Conservation (phyloP, 2,888 invertebrate genomes). For the Odontothrips loti region DNA sequence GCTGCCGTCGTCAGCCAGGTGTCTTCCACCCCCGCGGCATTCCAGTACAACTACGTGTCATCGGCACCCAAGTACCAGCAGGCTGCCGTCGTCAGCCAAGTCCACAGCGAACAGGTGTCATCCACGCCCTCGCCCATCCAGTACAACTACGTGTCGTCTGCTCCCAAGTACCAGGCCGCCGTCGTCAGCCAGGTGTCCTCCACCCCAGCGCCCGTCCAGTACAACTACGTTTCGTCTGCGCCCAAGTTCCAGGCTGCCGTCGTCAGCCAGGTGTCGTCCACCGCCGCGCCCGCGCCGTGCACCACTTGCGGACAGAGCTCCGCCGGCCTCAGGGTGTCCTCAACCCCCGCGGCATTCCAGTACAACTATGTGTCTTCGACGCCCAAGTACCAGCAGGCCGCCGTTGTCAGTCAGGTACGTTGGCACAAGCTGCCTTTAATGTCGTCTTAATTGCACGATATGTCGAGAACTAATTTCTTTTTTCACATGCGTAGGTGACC, state of each 20-base stretch:
- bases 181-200: slow-evolving; percentile 37
- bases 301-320: slow-evolving; percentile 34
- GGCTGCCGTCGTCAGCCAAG: slow-evolving; percentile 37
- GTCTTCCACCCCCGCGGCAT: background rate
- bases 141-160: slow-evolving; percentile 32
- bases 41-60: slow-evolving; percentile 34
- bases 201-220: slow-evolving; percentile 37
- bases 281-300: slow-evolving; percentile 33
- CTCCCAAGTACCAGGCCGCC: slow-evolving; percentile 32
- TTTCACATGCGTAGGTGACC: background rate
- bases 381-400: slow-evolving; percentile 1
- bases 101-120: slow-evolving; percentile 35
- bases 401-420: background rate
- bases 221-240: slow-evolving; percentile 33
- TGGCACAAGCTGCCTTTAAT: too few relatives aligned
- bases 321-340: slow-evolving; percentile 34
- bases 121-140: slow-evolving; percentile 28
- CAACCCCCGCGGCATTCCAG: background rate
- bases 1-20: slow-evolving; percentile 37
- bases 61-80: slow-evolving; percentile 29
- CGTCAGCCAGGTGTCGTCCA: slow-evolving; percentile 32
- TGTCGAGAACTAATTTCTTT: too few relatives aligned
- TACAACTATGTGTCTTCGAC: slow-evolving; percentile 10
- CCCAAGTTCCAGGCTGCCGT: slow-evolving; percentile 36
- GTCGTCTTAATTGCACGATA: too few relatives aligned